Evolutionary conservation across 2,888 invertebrate genomes (phyloP).

Genomic region (Tinea semifulvella): DNA sequence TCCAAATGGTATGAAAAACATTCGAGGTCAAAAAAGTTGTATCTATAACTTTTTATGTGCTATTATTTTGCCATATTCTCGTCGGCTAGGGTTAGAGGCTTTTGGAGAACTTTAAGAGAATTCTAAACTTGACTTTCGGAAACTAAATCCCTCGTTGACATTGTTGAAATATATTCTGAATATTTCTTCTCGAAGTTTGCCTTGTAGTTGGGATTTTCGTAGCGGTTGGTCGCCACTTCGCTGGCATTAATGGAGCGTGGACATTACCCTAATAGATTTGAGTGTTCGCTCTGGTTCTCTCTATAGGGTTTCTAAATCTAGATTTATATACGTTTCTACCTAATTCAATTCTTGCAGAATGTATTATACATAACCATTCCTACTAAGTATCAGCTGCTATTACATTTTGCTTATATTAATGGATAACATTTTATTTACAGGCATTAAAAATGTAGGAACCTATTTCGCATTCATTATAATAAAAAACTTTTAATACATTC

Average conservation of each 20-base stretch:
- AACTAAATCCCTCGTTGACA: slow-evolving; percentile 8
- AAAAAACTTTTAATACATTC: not conserved
- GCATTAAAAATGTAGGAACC: too few relatives aligned
- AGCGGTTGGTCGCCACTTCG: not conserved
- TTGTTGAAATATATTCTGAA: slow-evolving; percentile 9
- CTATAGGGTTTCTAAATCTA: slow-evolving; percentile 5
- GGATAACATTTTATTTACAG: too few relatives aligned
- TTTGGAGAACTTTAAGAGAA: slow-evolving; percentile 3
- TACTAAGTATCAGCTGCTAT: too few relatives aligned
- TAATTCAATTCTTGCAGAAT: too few relatives aligned
- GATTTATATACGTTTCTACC: too few relatives aligned
- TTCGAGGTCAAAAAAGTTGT: not conserved
- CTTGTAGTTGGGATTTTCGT: not conserved
- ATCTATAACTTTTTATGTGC: slow-evolving; percentile 1
- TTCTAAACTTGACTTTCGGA: slow-evolving; percentile 2
- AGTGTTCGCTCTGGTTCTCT: slow-evolving; percentile 4
- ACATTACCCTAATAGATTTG: slow-evolving; percentile 9
- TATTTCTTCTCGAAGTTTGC: not conserved
- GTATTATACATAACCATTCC: too few relatives aligned
- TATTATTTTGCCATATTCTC: slow-evolving; percentile 3
- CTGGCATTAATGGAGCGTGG: not conserved
- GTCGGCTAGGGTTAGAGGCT: not conserved
- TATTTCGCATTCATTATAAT: too few relatives aligned
- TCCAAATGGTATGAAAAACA: too few relatives aligned
- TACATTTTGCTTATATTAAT: too few relatives aligned